Evolutionary conservation across 2,113 vertebrate species (phyloP), one percentile per base, ranked within the genome.

Genomic region (Oryzias curvinotus): DNA sequence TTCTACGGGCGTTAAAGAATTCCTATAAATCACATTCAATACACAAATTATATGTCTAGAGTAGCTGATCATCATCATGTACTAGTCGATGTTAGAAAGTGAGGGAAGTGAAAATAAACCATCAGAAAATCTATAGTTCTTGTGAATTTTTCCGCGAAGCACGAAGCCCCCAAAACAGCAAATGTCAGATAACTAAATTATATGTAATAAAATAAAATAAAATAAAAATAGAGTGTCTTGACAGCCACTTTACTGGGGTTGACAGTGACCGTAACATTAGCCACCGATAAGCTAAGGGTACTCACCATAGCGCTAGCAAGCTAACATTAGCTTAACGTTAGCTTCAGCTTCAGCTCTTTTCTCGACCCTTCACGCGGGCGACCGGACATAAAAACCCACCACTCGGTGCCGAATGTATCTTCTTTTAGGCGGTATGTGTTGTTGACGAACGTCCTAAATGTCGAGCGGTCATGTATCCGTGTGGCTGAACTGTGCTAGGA

Each of bases 301-400:
- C 87, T 86, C 46, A 88, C 88, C 88, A 88, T 88, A 60, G 79
- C 86, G 73, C 42, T 72, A 79, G 80, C 36, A 62, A 50, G 85
- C 81, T 86, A 90, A 77, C 85, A 50, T 81, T 78, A 82, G 86
- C 85, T 30, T 55, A 70, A 66, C 51, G 85, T 76, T 88, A 86
- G 85, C 85, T 83, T n/a, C n/a, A n/a, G 47, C 55, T 68, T 36
- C 43, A 68, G 59, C 65, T 60, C 57, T 62, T 49, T 56, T 45
- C 18, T 46, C 53, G 60, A 79, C 68, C 57, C 41, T 45, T 64
- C 30, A 3, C 67, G 30, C 30, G 30, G 17, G 46, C 7, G 43
- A 44, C 2, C 12, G 15, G n/a, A 15, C 1, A 41, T 25, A 46
- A 41, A 21, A 81, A 75, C 73, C 62, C 23, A 58, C 47, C 0